These are phyloP conservation scores for Sandelia bainsii DNA, from an alignment of 2,797 vertebrate genomes.

Conservation along the genomic window DNA sequence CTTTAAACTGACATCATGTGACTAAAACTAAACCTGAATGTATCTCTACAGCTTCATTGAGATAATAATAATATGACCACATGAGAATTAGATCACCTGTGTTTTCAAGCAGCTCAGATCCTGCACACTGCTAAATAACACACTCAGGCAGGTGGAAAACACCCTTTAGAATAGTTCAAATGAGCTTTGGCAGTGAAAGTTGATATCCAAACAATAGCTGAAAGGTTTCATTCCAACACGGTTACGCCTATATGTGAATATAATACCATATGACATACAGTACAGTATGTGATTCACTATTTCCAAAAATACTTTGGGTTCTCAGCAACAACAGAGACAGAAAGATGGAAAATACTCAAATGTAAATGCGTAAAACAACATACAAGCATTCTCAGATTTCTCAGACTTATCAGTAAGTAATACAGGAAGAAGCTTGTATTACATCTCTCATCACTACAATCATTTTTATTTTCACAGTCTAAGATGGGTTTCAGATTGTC, in stretches of 20 bases:
- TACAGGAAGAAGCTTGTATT: conserved; percentile 8
- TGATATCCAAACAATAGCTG: conserved; percentile 26
- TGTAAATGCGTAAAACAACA: background rate
- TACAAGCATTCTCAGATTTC: background rate
- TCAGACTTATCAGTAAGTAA: background rate
- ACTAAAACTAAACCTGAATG: conserved; percentile 13
- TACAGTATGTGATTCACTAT: conserved; percentile 8
- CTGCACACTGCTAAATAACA: conserved; percentile 5
- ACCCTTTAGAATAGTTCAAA: conserved; percentile 20
- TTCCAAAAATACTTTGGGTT: conserved; percentile 33
- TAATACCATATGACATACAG: conserved; percentile 17
- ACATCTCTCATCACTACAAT: background rate
- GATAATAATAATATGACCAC: conserved; percentile 9
- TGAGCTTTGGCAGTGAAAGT: conserved; percentile 20
- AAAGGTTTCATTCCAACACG: conserved; percentile 15
- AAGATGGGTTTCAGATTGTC: conserved; percentile 6
- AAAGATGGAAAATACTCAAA: background rate
- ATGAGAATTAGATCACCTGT: conserved; percentile 7
- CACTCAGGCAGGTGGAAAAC: conserved; percentile 31
- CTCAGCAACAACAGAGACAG: background rate
- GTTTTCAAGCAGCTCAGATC: conserved; percentile 11
- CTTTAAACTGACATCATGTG: conserved; percentile 7
- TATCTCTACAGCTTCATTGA: conserved; percentile 27
- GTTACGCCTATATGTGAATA: conserved; percentile 2
- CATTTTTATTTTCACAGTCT: conserved; percentile 6